Conservation (phyloP, 2,113 vertebrate genomes). For the Ciconia stormi region DNA sequence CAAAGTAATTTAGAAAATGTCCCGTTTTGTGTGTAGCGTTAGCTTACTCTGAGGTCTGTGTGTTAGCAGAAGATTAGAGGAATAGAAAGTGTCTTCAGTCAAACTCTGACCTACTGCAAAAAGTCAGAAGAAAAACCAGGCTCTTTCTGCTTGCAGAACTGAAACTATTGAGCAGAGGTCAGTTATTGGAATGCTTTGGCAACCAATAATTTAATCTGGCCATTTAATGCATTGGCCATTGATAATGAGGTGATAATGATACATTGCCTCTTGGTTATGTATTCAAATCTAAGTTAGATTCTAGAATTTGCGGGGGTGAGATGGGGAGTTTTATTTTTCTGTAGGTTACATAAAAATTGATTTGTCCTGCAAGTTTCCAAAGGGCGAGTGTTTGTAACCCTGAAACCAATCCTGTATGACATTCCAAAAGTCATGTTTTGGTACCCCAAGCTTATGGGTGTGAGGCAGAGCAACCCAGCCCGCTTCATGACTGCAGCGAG, state of each 20-base stretch:
- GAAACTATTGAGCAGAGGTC: constrained; percentile 20
- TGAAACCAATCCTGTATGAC: not conserved
- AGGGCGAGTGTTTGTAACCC: not conserved
- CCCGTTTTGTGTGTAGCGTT: not conserved
- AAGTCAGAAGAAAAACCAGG: not conserved
- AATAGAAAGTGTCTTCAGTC: constrained; percentile 18
- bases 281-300: not conserved
- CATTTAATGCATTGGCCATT: no score
- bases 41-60: not conserved
- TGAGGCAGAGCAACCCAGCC: not conserved
- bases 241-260: not conserved
- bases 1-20: not conserved
- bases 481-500: not conserved
- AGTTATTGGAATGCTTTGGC: not conserved
- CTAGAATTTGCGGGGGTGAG: not conserved
- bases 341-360: not conserved
- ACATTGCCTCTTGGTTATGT: not conserved
- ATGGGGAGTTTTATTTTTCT: not conserved
- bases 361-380: not conserved
- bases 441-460: not conserved
- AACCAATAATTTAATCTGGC: not conserved
- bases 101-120: constrained; percentile 18
- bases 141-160: not conserved
- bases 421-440: not conserved
- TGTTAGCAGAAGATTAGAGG: not conserved